Conservation (phyloP, 1,140 invertebrate genomes). For the Drosophila virilis region DNA sequence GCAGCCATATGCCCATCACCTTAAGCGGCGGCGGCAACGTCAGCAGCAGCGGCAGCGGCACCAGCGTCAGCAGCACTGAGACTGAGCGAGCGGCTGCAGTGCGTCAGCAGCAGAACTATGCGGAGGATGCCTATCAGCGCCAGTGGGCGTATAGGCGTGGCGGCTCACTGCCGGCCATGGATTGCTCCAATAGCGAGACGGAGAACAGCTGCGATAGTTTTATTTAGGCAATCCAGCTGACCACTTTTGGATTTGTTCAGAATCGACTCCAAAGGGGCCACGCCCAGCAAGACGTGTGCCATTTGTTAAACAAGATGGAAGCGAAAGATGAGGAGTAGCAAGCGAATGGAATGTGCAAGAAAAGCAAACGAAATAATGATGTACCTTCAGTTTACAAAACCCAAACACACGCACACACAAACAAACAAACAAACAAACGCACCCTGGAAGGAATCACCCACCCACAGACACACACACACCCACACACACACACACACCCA, state of each 20-base stretch:
- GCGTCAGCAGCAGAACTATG: constrained; percentile 13
- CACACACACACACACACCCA: not conserved
- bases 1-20: constrained; percentile 55
- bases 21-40: not conserved
- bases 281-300: not conserved
- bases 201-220: constrained; percentile 82
- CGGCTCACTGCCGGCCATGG: constrained; percentile 73
- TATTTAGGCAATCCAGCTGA: constrained; percentile 38
- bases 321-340: constrained; percentile 6
- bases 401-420: constrained; percentile 14
- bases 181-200: constrained; percentile 77
- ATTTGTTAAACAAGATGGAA: not conserved
- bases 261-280: not conserved
- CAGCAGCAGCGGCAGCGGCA: constrained; percentile 12
- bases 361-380: constrained; percentile 68
- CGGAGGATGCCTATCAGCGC: constrained; percentile 17
- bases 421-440: constrained; percentile 14
- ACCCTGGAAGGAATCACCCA: constrained; percentile 1
- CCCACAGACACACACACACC: not conserved
- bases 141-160: constrained; percentile 63
- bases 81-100: not conserved
- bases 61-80: constrained; percentile 17
- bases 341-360: not conserved
- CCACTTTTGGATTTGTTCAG: not conserved
- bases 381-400: constrained; percentile 82